Conservation (phyloP, 2,797 vertebrate genomes). For the Rousettus madagascariensis region DNA sequence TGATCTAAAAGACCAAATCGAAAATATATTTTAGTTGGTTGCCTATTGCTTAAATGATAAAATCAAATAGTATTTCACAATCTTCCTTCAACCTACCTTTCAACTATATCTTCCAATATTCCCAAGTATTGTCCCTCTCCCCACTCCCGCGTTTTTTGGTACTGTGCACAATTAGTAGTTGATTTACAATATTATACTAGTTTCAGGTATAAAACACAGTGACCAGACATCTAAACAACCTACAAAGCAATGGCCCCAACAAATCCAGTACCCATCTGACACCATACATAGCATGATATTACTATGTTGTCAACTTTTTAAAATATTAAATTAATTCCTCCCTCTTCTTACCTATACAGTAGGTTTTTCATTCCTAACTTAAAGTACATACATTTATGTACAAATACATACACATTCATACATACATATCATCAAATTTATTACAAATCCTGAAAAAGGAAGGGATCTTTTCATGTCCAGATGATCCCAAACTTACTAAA, state of each 20-base stretch:
- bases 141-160: background rate
- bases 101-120: background rate
- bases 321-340: background rate
- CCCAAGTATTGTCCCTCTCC: background rate
- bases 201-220: too few species aligned
- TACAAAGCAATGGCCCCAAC: too few species aligned
- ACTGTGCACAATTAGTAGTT: background rate
- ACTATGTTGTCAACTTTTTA: background rate
- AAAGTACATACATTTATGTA: background rate
- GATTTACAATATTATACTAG: too few species aligned
- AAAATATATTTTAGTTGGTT: background rate
- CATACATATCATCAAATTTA: background rate
- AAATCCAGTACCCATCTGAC: too few species aligned
- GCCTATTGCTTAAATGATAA: background rate
- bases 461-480: background rate
- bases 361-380: background rate
- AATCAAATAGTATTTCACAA: background rate
- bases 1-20: conserved; percentile 1
- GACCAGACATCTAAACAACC: too few species aligned
- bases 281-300: too few species aligned
- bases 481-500: background rate
- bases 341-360: background rate
- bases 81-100: background rate
- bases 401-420: background rate
- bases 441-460: background rate